Evolutionary conservation across 2,797 vertebrate species (phyloP), one percentile per base, ranked within the genome.

Genomic region (Artibeus jamaicensis): DNA sequence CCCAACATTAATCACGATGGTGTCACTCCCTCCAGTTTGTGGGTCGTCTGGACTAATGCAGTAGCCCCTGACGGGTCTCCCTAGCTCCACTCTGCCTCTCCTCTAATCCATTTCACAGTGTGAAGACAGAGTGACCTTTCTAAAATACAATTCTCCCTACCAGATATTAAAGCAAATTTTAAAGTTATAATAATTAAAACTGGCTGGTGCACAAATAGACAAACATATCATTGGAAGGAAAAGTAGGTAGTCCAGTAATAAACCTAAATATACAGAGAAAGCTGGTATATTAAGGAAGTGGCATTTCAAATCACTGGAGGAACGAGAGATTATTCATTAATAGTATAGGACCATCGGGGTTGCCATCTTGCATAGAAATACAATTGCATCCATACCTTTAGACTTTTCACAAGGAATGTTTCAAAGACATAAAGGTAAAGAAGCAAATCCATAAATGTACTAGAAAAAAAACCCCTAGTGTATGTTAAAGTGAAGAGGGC

Each of bases 141-240:
- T 82, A 89, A 92, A 86, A 87, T 71, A 24, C 44, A 74, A 62
- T 57, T 50, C 32, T 85, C 77, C 37, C 11, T 83, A 42, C 53
- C 14, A 68, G 76, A 39, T 55, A 83, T n/a, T 82, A 82, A 83
- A 59, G 48, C 59, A 55, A 81, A 78, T 21, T 73, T 91, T 89
- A 46, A 95, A 89, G 59, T 82, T 90, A 48, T 32, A 42, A 48
- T 92, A 68, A 87, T 94, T 62, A 87, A 89, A 86, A 70, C 55
- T 74, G 9, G 21, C 65, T 53, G 26, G 55, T 62, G 12, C 42
- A 44, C 57, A 81, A 89, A 39, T 24, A 85, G 74, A 67, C n/a
- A 86, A 37, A 70, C 16, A 44, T 29, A 46, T 71, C 53, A 78
- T 79, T 57, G 32, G 59, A 68, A 88, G 91, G 42, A 77, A 84